Evolutionary conservation across 2,797 vertebrate species (phyloP), one percentile per base, ranked within the genome.

Genomic region (Capromys pilorides): DNA sequence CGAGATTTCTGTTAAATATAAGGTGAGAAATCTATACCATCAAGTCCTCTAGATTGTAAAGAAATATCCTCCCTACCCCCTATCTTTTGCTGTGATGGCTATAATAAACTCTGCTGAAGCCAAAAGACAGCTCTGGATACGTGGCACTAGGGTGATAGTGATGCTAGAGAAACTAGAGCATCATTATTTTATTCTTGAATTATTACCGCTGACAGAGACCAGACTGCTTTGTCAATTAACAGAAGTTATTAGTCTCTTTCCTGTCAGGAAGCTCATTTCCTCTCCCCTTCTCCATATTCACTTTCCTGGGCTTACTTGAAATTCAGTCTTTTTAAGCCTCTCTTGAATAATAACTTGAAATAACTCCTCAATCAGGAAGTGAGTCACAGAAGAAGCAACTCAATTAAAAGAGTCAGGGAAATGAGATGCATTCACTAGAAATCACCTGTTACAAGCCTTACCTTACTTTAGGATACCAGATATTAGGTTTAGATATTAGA

Each of bases 91-190:
- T 90, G 2, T 93, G 96, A 88, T 96, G 91, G 41, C 73, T 39
- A 21, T 90, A 94, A 75, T 64, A 96, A 94, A 84, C 85, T 90
- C 77, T 95, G 62, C 49, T 71, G 26, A 71, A 71, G 51, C 92
- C 86, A 95, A 91, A 97, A 97, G 91, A 93, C 93, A 31, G 62
- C 94, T 96, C 95, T 95, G 93, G 80, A 90, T 91, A 93, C 94
- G 95, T 97, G 95, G 66, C 75, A 57, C 64, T 61, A 6, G 79
- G 84, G 90, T 67, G 61, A 49, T 79, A 96, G 22, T 9, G 39
- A 75, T 62, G 73, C 77, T 79, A 94, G 94, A 97, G 94, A 87
- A 97, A 95, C 39, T 81, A 86, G 36, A 83, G 81, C 96, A 81
- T 95, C 81, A 88, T 96, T 0, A 59, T 95, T 93, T 97, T 97